A percentile compares a stretch with the other conserved stretches of the same genome.
Evolutionary conservation across 2,797 vertebrate genomes (phyloP).

Genomic region (Etheostoma perlongum): DNA sequence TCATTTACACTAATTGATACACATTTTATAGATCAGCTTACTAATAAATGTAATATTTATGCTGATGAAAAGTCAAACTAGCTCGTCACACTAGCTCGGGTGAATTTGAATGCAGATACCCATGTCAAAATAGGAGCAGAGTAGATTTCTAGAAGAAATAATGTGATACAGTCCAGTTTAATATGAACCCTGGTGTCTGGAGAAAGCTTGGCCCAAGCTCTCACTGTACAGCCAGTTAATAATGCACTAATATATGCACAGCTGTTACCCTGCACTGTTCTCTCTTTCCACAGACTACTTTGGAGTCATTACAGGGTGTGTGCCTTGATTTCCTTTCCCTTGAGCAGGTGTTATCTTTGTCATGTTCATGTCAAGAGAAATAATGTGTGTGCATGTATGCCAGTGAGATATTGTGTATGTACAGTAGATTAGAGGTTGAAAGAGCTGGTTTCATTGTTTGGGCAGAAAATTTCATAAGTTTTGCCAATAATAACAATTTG

Average conservation of each 20-base stretch:
- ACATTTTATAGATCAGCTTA: neutral
- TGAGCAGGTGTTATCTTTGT: neutral
- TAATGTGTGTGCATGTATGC: neutral
- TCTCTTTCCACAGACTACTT: conserved; percentile 29
- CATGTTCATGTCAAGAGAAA: neutral
- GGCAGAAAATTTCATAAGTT: neutral
- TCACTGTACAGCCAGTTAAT: conserved; percentile 70
- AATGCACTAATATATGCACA: conserved; percentile 77
- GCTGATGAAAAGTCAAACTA: conserved; percentile 1
- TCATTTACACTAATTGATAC: neutral
- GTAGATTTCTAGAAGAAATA: conserved; percentile 8
- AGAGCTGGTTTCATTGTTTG: neutral
- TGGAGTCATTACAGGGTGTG: conserved; percentile 33
- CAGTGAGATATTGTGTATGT: neutral
- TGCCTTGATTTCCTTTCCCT: neutral
- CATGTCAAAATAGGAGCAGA: neutral
- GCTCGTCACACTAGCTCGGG: neutral
- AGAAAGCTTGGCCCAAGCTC: conserved; percentile 43
- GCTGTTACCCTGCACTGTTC: conserved; percentile 50
- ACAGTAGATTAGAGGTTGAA: neutral
- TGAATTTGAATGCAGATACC: conserved; percentile 13
- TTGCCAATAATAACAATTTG: too few species aligned
- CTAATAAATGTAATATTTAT: neutral
- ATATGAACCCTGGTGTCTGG: conserved; percentile 43
- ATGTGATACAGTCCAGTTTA: conserved; percentile 17